phyloP scores from a whole-genome alignment of 2,113 vertebrate genomes.

The Plectropomus leopardus region DNA sequence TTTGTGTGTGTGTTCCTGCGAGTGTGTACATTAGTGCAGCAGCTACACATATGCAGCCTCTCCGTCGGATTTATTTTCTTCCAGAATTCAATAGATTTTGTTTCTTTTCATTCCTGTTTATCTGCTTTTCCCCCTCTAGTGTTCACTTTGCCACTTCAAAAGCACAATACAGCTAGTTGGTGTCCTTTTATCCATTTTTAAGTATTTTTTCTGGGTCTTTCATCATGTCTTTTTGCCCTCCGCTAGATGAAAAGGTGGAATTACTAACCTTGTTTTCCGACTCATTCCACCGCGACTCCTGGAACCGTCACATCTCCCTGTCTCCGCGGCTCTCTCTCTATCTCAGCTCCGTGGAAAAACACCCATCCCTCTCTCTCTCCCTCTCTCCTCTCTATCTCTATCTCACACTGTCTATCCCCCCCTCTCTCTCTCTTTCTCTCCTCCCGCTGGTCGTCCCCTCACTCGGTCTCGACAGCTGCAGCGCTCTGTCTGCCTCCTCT shows the following conservation, averaged over 20 bases:
- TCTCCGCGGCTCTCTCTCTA: constrained; percentile 59
- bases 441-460: constrained; percentile 53
- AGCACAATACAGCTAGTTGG: constrained; percentile 17
- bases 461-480: constrained; percentile 79
- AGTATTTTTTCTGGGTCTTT: constrained; percentile 31
- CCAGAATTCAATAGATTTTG: constrained; percentile 4
- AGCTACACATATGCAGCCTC: constrained; percentile 34
- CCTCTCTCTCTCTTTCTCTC: constrained; percentile 50
- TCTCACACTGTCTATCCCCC: constrained; percentile 36
- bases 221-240: constrained; percentile 11
- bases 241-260: constrained; percentile 58
- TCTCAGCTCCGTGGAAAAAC: constrained; percentile 77
- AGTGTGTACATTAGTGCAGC: constrained; percentile 34
- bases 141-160: constrained; percentile 53
- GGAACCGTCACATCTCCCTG: constrained; percentile 67
- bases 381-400: constrained; percentile 32
- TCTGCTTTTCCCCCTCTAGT: background rate
- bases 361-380: constrained; percentile 67
- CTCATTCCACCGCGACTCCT: constrained; percentile 67
- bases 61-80: background rate
- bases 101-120: background rate
- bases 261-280: constrained; percentile 78
- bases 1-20: constrained; percentile 27
- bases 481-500: constrained; percentile 76
- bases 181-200: background rate